Percentiles rank a stretch among this genome's conserved stretches.
Evolutionary conservation across 2,113 vertebrate genomes (phyloP).

Genomic region (Sinocyclocheilus maitianheensis): DNA sequence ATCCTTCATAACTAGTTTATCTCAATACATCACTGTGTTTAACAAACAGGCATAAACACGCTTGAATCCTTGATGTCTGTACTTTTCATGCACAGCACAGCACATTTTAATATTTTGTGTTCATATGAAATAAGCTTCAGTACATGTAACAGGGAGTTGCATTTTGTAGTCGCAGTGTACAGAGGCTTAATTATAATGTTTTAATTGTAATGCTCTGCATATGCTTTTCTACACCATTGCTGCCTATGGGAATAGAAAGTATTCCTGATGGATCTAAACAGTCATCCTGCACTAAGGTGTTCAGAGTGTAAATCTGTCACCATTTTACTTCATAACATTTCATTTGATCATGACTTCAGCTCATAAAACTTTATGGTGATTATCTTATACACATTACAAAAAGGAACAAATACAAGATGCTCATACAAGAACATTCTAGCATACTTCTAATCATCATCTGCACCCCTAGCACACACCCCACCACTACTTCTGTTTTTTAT

Average conservation of each 20-base stretch:
- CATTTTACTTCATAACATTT: not conserved
- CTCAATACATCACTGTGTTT: slow-evolving; percentile 73
- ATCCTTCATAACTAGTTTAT: slow-evolving; percentile 52
- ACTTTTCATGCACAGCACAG: slow-evolving; percentile 56
- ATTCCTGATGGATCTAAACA: slow-evolving; percentile 64
- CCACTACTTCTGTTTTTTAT: slow-evolving; percentile 24
- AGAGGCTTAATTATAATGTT: slow-evolving; percentile 62
- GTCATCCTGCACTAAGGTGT: slow-evolving; percentile 63
- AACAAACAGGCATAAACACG: slow-evolving; percentile 64
- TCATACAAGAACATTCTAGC: not conserved
- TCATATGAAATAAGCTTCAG: slow-evolving; percentile 34
- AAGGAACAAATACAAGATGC: not conserved
- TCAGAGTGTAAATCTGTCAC: slow-evolving; percentile 45
- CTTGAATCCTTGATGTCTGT: slow-evolving; percentile 58
- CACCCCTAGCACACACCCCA: not conserved
- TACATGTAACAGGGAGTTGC: slow-evolving; percentile 51
- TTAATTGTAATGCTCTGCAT: slow-evolving; percentile 70
- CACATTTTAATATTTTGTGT: not conserved
- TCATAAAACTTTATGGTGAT: not conserved
- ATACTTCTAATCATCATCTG: not conserved
- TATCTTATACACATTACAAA: not conserved
- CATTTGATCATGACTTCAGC: not conserved
- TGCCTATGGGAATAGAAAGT: slow-evolving; percentile 68
- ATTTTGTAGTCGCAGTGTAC: slow-evolving; percentile 65
- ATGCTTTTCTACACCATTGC: slow-evolving; percentile 73